Percentiles rank a stretch among this genome's conserved stretches.
Evolutionary conservation across 2,888 invertebrate species (phyloP).

Genomic region (Brassicogethes aeneus): DNA sequence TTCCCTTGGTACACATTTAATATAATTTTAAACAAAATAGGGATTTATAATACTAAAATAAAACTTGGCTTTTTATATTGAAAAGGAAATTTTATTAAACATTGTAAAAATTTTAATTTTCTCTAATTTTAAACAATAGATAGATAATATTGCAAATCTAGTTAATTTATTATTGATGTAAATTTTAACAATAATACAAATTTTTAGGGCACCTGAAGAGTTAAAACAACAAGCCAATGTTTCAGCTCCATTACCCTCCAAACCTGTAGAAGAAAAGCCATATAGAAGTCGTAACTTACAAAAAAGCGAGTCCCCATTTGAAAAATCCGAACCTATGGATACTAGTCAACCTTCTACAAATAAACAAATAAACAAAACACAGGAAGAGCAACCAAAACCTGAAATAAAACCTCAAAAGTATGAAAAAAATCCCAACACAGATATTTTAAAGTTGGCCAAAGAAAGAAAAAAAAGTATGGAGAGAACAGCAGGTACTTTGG

Average conservation of each 20-base stretch:
- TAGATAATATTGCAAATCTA: too few relatives aligned
- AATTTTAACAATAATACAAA: too few relatives aligned
- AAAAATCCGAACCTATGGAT: not conserved
- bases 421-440: slow-evolving; percentile 19
- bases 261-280: slow-evolving; percentile 38
- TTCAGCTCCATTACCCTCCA: slow-evolving; percentile 45
- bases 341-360: too few relatives aligned
- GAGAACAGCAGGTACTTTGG: too few relatives aligned
- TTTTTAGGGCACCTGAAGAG: slow-evolving; percentile 49
- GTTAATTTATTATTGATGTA: too few relatives aligned
- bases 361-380: slow-evolving; percentile 22
- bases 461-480: slow-evolving; percentile 20
- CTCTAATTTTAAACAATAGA: slow-evolving; percentile 16
- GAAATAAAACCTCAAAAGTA: slow-evolving; percentile 13
- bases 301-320: not conserved
- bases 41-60: too few relatives aligned
- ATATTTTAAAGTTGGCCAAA: slow-evolving; percentile 25
- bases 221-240: slow-evolving; percentile 64
- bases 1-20: too few relatives aligned
- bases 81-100: too few relatives aligned
- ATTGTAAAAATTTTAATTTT: too few relatives aligned
- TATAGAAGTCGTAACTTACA: slow-evolving; percentile 15
- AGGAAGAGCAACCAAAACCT: slow-evolving; percentile 5
- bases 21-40: too few relatives aligned
- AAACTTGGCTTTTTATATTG: too few relatives aligned